Percentiles rank a stretch among this genome's conserved stretches.
phyloP scores from a whole-genome alignment of 2,113 vertebrate species.

The Orientallactaga bullata region DNA sequence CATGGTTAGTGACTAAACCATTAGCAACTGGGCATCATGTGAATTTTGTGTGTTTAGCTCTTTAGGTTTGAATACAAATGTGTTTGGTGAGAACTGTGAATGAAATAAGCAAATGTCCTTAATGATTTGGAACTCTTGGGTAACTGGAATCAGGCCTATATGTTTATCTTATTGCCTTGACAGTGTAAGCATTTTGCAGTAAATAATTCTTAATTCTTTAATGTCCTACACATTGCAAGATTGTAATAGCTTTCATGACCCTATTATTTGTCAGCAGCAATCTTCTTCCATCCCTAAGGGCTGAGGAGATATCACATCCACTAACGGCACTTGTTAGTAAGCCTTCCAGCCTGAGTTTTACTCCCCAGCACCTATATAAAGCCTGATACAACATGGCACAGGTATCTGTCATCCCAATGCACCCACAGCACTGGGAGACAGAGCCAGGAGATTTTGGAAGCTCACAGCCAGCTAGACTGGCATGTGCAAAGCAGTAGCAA shows the following conservation, averaged over 20 bases:
- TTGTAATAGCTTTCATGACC: constrained; percentile 32
- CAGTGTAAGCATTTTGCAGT: background rate
- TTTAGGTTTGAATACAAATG: background rate
- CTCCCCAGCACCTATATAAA: too few species aligned
- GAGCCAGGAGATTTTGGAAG: too few species aligned
- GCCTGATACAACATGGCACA: too few species aligned
- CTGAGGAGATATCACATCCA: too few species aligned
- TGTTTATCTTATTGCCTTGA: background rate
- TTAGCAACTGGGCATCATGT: background rate
- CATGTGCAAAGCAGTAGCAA: too few species aligned
- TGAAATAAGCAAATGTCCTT: background rate
- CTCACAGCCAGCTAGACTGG: too few species aligned
- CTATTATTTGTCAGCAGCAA: background rate
- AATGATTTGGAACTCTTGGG: background rate
- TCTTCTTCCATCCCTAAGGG: background rate
- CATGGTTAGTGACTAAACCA: background rate
- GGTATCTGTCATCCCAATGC: too few species aligned
- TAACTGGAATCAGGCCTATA: background rate
- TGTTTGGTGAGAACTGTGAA: constrained; percentile 13
- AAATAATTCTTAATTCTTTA: background rate
- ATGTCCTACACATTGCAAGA: background rate
- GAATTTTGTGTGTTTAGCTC: background rate
- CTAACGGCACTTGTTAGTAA: too few species aligned
- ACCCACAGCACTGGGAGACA: too few species aligned
- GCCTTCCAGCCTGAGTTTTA: too few species aligned